Base-by-base conservation (phyloP, 2,113 vertebrate species). In the Rhinoderma darwinii region DNA sequence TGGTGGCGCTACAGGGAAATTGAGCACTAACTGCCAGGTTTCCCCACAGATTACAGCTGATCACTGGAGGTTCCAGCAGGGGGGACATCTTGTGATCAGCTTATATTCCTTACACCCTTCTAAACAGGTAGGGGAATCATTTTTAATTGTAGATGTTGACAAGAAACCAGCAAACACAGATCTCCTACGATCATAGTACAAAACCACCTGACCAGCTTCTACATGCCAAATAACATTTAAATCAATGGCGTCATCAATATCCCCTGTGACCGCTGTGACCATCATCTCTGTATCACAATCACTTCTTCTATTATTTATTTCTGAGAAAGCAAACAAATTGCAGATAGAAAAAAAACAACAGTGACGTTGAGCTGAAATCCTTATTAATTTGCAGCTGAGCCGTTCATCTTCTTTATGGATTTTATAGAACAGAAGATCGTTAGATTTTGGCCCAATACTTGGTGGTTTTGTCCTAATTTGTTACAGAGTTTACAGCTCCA, bases 401-500 rank as follows among this genome's bases (percentile, higher is more conserved):
- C 43, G 44, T 47, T 77, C 74, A 32, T 47, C 74, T 50, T 32
- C n/a, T 50, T 50, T 77, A 32, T 50, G 68, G 20, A 77, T 50
- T 77, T 77, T 50, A 77, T 30, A 30, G 44, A 77, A 77, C 43
- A 51, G 44, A 78, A 78, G 75, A 78, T 54, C 75, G 27, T 78
- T 78, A 35, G 15, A 78, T 51, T 54, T 78, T 78, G 75, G 44
- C 75, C 44, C 75, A 78, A 78, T 78, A 35, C 30, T 78, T 78
- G 47, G 50, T 54, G 47, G 47, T 35, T 78, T 78, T 54, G 75
- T 78, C 47, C 75, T 54, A 78, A 78, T 78, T 77, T 78, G 75
- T 78, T 78, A 51, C 47, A 51, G 75, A 78, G 75, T 78, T 78
- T 78, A 78, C 75, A 78, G 73, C 73, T 75, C 73, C 39, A 75